Evolutionary conservation across 2,888 invertebrate genomes (phyloP), one percentile per base, ranked within the genome.

Genomic region (Rhorus exstirpatorius): DNA sequence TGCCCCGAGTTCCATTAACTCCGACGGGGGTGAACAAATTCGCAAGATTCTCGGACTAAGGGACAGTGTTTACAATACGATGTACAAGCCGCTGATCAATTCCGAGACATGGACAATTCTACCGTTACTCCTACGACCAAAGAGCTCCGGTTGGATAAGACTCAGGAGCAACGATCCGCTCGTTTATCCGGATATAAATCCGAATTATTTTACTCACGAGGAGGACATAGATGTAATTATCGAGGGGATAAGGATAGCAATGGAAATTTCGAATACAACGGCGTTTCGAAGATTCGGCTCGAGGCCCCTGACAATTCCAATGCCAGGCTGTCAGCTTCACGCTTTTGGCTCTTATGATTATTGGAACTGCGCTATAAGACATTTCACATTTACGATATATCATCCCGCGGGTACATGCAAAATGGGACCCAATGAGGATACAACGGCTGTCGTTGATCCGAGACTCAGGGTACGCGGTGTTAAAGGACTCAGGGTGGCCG

Each of bases 131-230:
- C 92, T 99, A 86, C 94, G 99, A 4, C 98, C 99, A 0, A 96
- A 96, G 89, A 98, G 98, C 90, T 95, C 95, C 0, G 99, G 99
- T 0, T 96, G 96, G 95, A 94, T 99, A n/a, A 95, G 96, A 67
- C 93, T 99, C 17, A 96, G 95, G 85, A 97, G 97, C 61, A 95
- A 94, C 44, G 96, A 98, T 92, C 98, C 98, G 0, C 94, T 96
- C 84, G 95, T 96, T 0, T 95, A 97, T 83, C 99, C 98, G 0
- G 95, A 96, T 12, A 96, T 99, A 72, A 97, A 97, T 90, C 98
- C 99, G 0, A 98, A 99, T 92, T 99, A 99, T 91, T 97, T 99
- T 90, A 96, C 97, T 0, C 96, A 97, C 86, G 96, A 96, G 84
- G 95, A 97, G 89, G 99, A 99, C 88, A 94, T 98, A 12, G 94